Conservation (phyloP, 2,888 invertebrate genomes). For the Halictus ligatus region DNA sequence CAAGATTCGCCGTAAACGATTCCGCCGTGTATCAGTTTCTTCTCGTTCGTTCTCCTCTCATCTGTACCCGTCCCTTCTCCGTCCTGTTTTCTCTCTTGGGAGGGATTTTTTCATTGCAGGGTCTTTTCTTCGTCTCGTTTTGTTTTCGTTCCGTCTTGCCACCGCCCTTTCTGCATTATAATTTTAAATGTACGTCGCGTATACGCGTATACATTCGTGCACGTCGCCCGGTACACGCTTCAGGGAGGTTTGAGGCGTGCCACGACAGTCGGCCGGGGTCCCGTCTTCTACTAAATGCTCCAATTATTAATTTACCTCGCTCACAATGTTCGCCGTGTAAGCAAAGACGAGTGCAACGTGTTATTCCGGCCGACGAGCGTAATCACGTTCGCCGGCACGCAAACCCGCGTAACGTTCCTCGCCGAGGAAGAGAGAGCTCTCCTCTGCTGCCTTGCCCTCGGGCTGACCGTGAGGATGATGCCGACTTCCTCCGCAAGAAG, state of each 20-base stretch:
- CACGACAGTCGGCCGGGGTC: constrained; percentile 31
- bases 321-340: constrained; percentile 66
- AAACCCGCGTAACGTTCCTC: constrained; percentile 38
- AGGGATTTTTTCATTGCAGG: not conserved
- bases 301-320: constrained; percentile 79
- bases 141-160: constrained; percentile 3
- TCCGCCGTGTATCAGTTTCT: constrained; percentile 37
- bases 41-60: not conserved
- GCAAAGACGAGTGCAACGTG: constrained; percentile 69
- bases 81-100: not conserved
- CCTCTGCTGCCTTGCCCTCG: constrained; percentile 13
- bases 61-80: not conserved
- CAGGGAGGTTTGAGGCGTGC: constrained; percentile 23
- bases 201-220: not conserved
- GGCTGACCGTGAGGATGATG: constrained; percentile 24
- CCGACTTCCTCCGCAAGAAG: constrained; percentile 20
- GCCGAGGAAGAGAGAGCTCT: constrained; percentile 10
- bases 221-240: constrained; percentile 23
- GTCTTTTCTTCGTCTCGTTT: not conserved
- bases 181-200: constrained; percentile 46
- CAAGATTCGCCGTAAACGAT: constrained; percentile 20
- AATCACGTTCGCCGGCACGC: constrained; percentile 68
- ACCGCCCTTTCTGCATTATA: constrained; percentile 23
- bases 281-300: constrained; percentile 67
- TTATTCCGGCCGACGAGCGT: constrained; percentile 71